These are phyloP conservation scores for Stenoptilia bipunctidactyla DNA, from an alignment of 2,888 invertebrate genomes.

Conservation along the genomic window DNA sequence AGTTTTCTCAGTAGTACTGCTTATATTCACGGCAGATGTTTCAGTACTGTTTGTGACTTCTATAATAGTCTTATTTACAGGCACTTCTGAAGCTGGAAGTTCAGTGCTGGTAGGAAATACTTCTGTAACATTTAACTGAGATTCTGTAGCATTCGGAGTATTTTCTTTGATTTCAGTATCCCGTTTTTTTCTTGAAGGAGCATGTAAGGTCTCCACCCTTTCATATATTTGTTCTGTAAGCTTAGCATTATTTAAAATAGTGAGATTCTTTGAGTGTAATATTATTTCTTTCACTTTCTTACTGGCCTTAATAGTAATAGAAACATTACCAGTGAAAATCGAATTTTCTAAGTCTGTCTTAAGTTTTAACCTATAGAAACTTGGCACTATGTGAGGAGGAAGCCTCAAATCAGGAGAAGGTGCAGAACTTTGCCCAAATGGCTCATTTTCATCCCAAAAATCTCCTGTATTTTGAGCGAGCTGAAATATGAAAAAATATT, in stretches of 20 bases:
- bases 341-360: constrained; percentile 59
- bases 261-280: constrained; percentile 64
- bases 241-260: constrained; percentile 38
- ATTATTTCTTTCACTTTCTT: constrained; percentile 47
- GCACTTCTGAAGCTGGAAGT: not conserved
- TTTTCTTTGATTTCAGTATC: constrained; percentile 8
- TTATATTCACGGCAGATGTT: constrained; percentile 9
- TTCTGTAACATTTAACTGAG: not conserved
- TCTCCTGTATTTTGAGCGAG: constrained; percentile 32
- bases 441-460: constrained; percentile 54
- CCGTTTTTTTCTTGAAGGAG: constrained; percentile 29
- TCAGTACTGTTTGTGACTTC: constrained; percentile 9
- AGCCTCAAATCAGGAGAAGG: constrained; percentile 48
- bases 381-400: constrained; percentile 61
- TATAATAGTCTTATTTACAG: constrained; percentile 10
- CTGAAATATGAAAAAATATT: too few relatives aligned
- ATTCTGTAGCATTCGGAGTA: not conserved
- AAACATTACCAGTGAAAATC: constrained; percentile 50
- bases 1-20: constrained; percentile 10
- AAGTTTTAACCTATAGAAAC: constrained; percentile 69
- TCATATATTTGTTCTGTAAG: constrained; percentile 61
- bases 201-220: constrained; percentile 33
- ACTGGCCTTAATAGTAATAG: constrained; percentile 54
- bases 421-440: constrained; percentile 32
- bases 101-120: not conserved